Base-by-base conservation (phyloP, 2,113 vertebrate genomes). In the Takifugu bimaculatus region DNA sequence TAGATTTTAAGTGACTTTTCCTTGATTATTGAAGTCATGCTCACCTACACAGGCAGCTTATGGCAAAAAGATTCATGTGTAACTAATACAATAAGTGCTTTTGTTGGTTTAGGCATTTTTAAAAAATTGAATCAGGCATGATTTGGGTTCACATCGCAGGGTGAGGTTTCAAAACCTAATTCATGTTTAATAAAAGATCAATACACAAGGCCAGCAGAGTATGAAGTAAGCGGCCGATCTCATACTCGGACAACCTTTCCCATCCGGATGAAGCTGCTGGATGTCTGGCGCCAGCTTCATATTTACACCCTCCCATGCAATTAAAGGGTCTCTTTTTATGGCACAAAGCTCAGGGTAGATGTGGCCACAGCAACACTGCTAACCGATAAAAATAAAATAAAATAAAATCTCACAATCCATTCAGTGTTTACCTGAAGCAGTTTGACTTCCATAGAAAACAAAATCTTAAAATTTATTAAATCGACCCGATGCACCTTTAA, bases 391-490 rank as follows among this genome's bases (percentile, higher is more conserved):
- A 74, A 69, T 14, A 15, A 43, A 43, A 43, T 9, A 43, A 43
- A 6, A 43, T 9, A 43, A 43, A 48, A 5, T 45, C 48, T 51
- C 61, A 65, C 68, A 15, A 15, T 29, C 82, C 52, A 79, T 87
- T 86, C 87, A 87, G 82, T 86, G 87, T 89, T 87, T 60, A 85
- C 73, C 76, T 84, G 82, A 89, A 85, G 79, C 84, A 86, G 82
- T 84, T 82, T 82, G 79, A 88, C 85, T 85, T 80, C 54, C 57
- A 63, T 59, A 67, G 60, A 71, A 55, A 60, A 50, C 50, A 54
- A 43, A 52, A 57, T 63, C 43, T 70, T 55, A 52, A 56, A 67
- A 77, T 70, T 73, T 60, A 84, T 71, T 58, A 78, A 77, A 80
- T 74, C 76, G 69, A 84, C 74, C 76, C 68, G 76, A 83, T 72